Conservation (phyloP, 2,113 vertebrate genomes). For the Trachemys scripta region DNA sequence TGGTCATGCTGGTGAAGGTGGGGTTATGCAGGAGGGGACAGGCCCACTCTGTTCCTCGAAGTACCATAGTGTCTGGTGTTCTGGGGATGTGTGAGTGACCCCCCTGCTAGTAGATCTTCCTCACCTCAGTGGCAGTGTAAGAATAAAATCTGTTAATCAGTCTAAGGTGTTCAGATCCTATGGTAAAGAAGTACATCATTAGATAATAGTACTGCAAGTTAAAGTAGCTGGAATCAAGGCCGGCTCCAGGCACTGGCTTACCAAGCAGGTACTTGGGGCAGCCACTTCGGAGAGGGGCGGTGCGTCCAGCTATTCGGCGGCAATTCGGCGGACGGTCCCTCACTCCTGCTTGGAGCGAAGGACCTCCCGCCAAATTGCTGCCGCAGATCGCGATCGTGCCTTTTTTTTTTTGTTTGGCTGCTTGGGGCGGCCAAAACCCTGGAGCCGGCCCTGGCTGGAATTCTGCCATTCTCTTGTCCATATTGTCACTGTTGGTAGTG, state of each 20-base stretch:
- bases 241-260: no score
- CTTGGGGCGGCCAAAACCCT: no score
- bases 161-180: not conserved
- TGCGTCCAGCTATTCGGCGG: no score
- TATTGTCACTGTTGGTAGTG: not conserved
- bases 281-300: no score
- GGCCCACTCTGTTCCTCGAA: not conserved
- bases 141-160: constrained; percentile 26
- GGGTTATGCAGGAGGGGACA: not conserved
- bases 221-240: not conserved
- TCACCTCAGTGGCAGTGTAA: not conserved
- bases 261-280: no score
- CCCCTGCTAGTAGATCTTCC: not conserved
- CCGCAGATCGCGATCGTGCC: no score
- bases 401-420: no score
- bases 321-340: no score
- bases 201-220: not conserved
- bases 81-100: not conserved
- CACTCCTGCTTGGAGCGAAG: no score
- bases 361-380: no score
- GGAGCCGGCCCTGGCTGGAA: not conserved
- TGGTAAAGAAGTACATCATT: not conserved
- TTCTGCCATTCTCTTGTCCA: not conserved
- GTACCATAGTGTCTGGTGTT: not conserved
- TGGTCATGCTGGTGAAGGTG: not conserved